Percentiles rank a stretch among this genome's conserved stretches.
These are phyloP conservation scores for Vidua macroura DNA, from an alignment of 2,113 vertebrate species.

Conservation along the genomic window DNA sequence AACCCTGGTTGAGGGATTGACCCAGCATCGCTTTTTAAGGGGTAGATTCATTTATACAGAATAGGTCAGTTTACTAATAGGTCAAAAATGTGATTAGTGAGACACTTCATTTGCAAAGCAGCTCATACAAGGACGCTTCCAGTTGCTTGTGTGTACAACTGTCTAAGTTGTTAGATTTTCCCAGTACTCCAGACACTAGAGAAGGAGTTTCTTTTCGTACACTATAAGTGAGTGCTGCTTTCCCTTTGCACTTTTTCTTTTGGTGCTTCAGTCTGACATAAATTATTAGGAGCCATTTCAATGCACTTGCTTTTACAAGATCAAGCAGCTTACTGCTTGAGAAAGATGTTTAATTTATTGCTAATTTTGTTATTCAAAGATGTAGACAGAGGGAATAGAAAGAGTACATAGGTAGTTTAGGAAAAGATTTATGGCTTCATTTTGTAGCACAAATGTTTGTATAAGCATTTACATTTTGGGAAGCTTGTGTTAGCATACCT, in stretches of 20 bases:
- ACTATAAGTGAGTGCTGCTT: background rate
- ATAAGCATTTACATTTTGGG: background rate
- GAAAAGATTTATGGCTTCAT: background rate
- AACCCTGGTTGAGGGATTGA: background rate
- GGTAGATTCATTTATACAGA: fast-evolving
- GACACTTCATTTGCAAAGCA: background rate
- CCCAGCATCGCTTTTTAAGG: background rate
- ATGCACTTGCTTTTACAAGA: background rate
- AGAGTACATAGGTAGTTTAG: background rate
- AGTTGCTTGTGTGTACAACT: background rate
- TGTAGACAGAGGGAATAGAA: background rate
- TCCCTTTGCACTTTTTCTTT: background rate
- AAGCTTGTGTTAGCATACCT: background rate
- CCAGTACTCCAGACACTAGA: background rate
- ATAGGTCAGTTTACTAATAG: background rate
- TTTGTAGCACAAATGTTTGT: background rate
- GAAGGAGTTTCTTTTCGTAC: background rate
- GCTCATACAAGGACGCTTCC: background rate
- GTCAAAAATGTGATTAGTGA: background rate
- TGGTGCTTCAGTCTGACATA: background rate
- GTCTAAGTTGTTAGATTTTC: background rate
- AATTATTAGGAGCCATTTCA: background rate
- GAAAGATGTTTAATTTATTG: background rate
- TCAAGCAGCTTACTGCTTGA: background rate
- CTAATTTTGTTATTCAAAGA: background rate